Conservation (phyloP, 2,797 vertebrate species). For the Okamejei kenojei region DNA sequence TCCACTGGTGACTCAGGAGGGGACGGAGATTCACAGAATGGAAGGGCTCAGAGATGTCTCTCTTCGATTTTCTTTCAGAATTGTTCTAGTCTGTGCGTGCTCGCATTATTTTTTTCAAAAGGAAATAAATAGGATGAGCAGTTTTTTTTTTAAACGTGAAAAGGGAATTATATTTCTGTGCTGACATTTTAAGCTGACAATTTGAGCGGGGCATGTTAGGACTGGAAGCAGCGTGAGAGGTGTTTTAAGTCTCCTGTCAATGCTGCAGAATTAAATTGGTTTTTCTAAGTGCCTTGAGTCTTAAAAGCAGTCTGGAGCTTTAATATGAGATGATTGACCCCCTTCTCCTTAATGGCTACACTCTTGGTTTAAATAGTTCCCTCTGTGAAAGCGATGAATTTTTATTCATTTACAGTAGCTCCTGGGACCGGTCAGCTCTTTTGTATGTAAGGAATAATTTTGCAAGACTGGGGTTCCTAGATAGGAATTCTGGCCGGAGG, state of each 20-base stretch:
- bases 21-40: not conserved
- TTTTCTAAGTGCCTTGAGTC: conserved; percentile 16
- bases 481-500: not conserved
- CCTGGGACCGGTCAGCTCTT: not conserved
- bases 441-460: not conserved
- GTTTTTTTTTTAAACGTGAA: not conserved
- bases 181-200: conserved; percentile 23
- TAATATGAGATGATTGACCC: conserved; percentile 33
- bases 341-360: not conserved
- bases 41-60: not conserved
- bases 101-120: not conserved
- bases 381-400: not conserved
- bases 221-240: not conserved
- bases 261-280: conserved; percentile 22
- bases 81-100: not conserved
- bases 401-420: not conserved
- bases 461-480: not conserved
- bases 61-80: not conserved
- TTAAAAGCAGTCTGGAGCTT: conserved; percentile 26
- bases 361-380: not conserved
- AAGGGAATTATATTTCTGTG: not conserved
- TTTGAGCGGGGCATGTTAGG: conserved; percentile 8
- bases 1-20: not conserved
- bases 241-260: conserved; percentile 26
- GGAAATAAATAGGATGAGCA: not conserved